Base-by-base conservation (phyloP, 2,888 invertebrate genomes). In the Dysmachus trigonus region DNA sequence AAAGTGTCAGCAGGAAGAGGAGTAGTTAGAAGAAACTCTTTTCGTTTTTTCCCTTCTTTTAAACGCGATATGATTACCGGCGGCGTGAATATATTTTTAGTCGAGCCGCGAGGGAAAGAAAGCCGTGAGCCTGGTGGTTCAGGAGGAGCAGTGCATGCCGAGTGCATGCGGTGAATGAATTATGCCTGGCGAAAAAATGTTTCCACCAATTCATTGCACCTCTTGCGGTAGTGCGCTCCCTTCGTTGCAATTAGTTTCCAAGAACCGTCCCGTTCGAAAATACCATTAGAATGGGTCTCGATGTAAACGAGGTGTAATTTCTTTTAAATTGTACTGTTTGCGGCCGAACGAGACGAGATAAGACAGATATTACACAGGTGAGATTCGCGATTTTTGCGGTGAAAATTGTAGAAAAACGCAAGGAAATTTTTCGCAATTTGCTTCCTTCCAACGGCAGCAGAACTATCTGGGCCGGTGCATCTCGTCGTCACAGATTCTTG, bases 401-500 rank as follows among this genome's bases (percentile, higher is more conserved):
- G 62, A 62, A 62, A 62, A 62, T 62, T 62, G 62, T 27, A 62
- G 18, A 27, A 51, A 51, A 51, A 51, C n/a, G 18, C n/a, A 51
- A 41, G 38, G 15, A 41, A 22, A 22, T 62, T 62, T 62, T 62
- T 62, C 53, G 22, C 62, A 62, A 62, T 62, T 62, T 62, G 10
- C 27, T 62, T 62, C 62, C 82, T 71, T 82, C 35, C 47, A 30
- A 27, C 30, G 79, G 30, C 47, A 62, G 35, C 27, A 82, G 84
- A 73, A 85, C 82, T 86, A 87, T 87, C 87, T 86, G 83, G 83
- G 85, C 77, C 86, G 85, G 76, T 33, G 82, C 71, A 87, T 87
- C 87, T 87, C 87, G 87, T 86, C 87, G 87, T 87, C 86, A 87
- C 87, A 87, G 86, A 86, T 83, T 87, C 86, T 86, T 87, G 85